Evolutionary conservation across 2,888 invertebrate species (phyloP).

Genomic region (Miltochrista miniata): DNA sequence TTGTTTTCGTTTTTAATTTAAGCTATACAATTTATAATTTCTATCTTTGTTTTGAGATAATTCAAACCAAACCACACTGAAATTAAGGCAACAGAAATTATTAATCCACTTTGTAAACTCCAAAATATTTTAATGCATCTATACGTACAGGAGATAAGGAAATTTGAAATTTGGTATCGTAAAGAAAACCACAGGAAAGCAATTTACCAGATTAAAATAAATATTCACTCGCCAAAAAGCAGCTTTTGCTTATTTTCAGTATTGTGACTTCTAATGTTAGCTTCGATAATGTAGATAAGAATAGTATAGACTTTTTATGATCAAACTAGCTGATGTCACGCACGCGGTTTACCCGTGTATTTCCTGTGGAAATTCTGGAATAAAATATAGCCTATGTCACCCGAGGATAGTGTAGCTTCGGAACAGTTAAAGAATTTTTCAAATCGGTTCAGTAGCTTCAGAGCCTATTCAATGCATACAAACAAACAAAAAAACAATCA

Average conservation of each 20-base stretch:
- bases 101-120: constrained; percentile 1
- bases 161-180: not conserved
- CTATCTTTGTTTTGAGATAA: not conserved
- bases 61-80: not conserved
- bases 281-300: no score
- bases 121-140: constrained; percentile 2
- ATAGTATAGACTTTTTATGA: no score
- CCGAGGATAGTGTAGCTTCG: no score
- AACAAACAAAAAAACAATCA: no score
- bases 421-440: no score
- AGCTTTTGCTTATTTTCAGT: constrained; percentile 3
- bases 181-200: constrained; percentile 7
- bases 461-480: no score
- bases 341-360: no score
- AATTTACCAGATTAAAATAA: constrained; percentile 8
- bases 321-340: no score
- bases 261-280: not conserved
- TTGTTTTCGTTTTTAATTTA: no score
- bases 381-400: no score
- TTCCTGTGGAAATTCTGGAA: no score
- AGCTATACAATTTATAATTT: not conserved
- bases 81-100: not conserved
- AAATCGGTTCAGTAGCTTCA: no score
- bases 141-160: not conserved
- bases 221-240: constrained; percentile 6